Conservation (phyloP, 2,113 vertebrate genomes). For the Sprattus sprattus region DNA sequence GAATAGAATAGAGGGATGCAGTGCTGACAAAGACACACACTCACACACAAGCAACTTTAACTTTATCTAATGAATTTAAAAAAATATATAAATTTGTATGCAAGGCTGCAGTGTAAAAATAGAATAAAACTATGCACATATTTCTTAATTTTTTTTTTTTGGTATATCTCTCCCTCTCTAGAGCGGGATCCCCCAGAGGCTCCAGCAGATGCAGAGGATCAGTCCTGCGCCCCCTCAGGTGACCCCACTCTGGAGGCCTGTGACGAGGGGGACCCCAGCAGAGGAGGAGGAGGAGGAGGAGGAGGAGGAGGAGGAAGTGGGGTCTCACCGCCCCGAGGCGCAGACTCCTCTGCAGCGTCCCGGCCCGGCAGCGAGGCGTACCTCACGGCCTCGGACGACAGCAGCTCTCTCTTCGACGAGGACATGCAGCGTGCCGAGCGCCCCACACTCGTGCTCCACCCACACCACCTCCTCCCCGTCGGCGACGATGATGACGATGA, state of each 20-base stretch:
- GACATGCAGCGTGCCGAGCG: conserved; percentile 76
- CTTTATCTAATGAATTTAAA: background rate
- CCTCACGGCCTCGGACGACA: conserved; percentile 90
- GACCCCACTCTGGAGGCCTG: conserved; percentile 56
- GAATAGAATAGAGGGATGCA: background rate
- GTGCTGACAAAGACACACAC: background rate
- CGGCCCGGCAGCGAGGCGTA: conserved; percentile 82
- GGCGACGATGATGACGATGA: conserved; percentile 11
- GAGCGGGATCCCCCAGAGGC: background rate
- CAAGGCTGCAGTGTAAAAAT: too few species aligned
- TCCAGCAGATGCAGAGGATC: background rate
- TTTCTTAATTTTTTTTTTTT: too few species aligned
- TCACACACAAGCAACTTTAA: background rate
- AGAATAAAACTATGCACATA: too few species aligned
- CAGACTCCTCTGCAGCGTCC: conserved; percentile 68
- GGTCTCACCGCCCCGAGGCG: conserved; percentile 66
- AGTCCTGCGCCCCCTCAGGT: background rate
- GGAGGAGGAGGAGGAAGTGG: too few species aligned
- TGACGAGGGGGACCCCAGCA: conserved; percentile 57
- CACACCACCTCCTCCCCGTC: conserved; percentile 33
- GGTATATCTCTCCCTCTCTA: background rate
- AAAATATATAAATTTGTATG: too few species aligned
- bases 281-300: too few species aligned
- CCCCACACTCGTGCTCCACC: conserved; percentile 53
- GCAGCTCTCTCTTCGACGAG: conserved; percentile 88